Percentiles rank a stretch among this genome's conserved stretches.
phyloP scores from a whole-genome alignment of 2,113 vertebrate species.

The Paratilapia polleni region DNA sequence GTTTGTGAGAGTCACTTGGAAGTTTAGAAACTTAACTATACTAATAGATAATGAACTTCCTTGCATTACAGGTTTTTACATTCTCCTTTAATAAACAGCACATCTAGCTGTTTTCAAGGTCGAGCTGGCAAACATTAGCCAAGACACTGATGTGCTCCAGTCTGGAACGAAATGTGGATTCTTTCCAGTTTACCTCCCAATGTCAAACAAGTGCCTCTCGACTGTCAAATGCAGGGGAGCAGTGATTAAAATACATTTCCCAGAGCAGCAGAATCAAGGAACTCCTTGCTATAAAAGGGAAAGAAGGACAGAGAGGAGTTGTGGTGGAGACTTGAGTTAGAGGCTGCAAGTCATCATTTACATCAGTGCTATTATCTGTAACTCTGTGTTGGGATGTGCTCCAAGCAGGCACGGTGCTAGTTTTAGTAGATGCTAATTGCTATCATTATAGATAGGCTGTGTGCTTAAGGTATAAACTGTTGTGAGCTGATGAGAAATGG shows the following conservation, averaged over 20 bases:
- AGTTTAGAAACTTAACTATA: neutral
- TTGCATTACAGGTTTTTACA: neutral
- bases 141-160: conserved; percentile 61
- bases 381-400: conserved; percentile 39
- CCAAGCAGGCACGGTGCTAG: conserved; percentile 35
- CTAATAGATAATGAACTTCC: neutral
- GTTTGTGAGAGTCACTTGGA: neutral
- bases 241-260: conserved; percentile 71
- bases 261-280: conserved; percentile 64
- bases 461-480: conserved; percentile 56
- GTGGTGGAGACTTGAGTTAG: conserved; percentile 23
- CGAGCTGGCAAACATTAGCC: conserved; percentile 50
- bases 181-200: conserved; percentile 73
- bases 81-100: conserved; percentile 7
- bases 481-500: conserved; percentile 32
- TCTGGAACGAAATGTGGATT: conserved; percentile 64
- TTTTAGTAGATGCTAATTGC: conserved; percentile 60
- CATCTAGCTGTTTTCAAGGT: conserved; percentile 39
- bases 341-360: conserved; percentile 73
- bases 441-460: conserved; percentile 50
- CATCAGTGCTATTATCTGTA: conserved; percentile 58
- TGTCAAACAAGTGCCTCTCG: conserved; percentile 78
- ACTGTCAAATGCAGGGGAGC: conserved; percentile 73
- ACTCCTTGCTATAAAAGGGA: conserved; percentile 79
- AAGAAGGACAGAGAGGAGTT: conserved; percentile 52